Conservation (phyloP, 2,113 vertebrate species). For the Anolis carolinensis region DNA sequence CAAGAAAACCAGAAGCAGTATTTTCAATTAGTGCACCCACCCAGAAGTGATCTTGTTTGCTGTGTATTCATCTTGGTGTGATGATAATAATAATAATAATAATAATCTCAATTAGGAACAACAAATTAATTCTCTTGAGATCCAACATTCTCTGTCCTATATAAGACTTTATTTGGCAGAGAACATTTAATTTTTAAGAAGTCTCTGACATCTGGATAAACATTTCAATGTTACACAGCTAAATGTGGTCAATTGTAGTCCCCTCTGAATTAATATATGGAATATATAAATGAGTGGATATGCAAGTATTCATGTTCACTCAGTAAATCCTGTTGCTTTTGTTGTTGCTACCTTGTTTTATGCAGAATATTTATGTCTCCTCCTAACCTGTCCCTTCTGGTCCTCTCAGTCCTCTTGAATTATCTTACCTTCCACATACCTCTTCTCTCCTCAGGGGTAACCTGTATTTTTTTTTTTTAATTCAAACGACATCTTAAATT, state of each 20-base stretch:
- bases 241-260: background rate
- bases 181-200: too few relatives aligned
- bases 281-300: background rate
- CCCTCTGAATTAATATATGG: too few relatives aligned
- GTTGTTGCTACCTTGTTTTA: conserved; percentile 42
- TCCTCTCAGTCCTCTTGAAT: background rate
- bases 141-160: background rate
- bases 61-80: too few relatives aligned
- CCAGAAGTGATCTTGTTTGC: too few relatives aligned
- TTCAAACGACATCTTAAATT: conserved; percentile 69
- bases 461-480: conserved; percentile 47
- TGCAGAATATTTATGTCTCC: conserved; percentile 50
- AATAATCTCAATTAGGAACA: too few relatives aligned
- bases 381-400: conserved; percentile 12
- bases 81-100: too few relatives aligned
- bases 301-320: background rate
- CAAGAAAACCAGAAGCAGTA: too few relatives aligned
- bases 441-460: conserved; percentile 32
- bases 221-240: too few relatives aligned
- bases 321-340: background rate
- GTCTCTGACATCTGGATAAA: too few relatives aligned
- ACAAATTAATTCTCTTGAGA: background rate
- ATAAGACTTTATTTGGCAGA: too few relatives aligned
- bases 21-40: too few relatives aligned
- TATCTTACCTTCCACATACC: conserved; percentile 46